A percentile compares a stretch with the other conserved stretches of the same genome.
Conservation (phyloP, 1,140 invertebrate species). For the Condylostylus longicornis region DNA sequence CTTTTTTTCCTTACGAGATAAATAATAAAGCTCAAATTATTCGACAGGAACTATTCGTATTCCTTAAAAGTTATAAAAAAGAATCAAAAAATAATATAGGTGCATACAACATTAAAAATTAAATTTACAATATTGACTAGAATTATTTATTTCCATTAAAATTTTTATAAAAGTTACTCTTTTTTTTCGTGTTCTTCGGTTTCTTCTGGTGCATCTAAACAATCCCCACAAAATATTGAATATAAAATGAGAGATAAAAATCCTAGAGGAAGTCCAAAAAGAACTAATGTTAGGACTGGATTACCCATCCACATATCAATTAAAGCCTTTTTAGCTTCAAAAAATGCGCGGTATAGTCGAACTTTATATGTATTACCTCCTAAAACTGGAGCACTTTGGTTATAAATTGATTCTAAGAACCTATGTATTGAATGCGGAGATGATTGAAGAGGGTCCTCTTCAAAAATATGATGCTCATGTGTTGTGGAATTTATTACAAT, state of each 20-base stretch:
- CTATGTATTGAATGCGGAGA: slow-evolving; percentile 62
- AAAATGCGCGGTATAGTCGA: slow-evolving; percentile 57
- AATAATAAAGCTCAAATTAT: no score
- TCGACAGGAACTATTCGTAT: no score
- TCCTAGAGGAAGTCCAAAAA: slow-evolving; percentile 76
- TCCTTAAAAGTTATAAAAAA: no score
- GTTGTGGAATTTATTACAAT: slow-evolving; percentile 81
- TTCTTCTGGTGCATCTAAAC: slow-evolving; percentile 81
- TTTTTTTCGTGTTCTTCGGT: slow-evolving; percentile 39
- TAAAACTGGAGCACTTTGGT: slow-evolving; percentile 57
- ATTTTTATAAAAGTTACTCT: slow-evolving; percentile 22
- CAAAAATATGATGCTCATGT: slow-evolving; percentile 77
- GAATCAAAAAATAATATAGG: no score
- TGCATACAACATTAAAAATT: no score
- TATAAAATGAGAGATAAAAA: slow-evolving; percentile 89
- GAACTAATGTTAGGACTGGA: slow-evolving; percentile 70
- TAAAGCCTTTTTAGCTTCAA: slow-evolving; percentile 56
- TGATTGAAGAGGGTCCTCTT: slow-evolving; percentile 63
- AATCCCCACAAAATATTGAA: slow-evolving; percentile 84
- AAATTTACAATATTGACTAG: no score
- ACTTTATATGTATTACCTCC: slow-evolving; percentile 65
- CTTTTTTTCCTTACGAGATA: no score
- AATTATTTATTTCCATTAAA: no score
- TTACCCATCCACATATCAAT: slow-evolving; percentile 80
- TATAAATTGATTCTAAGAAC: slow-evolving; percentile 60